These are phyloP conservation scores for Desoria tigrina DNA, from an alignment of 2,888 invertebrate species.

Conservation along the genomic window DNA sequence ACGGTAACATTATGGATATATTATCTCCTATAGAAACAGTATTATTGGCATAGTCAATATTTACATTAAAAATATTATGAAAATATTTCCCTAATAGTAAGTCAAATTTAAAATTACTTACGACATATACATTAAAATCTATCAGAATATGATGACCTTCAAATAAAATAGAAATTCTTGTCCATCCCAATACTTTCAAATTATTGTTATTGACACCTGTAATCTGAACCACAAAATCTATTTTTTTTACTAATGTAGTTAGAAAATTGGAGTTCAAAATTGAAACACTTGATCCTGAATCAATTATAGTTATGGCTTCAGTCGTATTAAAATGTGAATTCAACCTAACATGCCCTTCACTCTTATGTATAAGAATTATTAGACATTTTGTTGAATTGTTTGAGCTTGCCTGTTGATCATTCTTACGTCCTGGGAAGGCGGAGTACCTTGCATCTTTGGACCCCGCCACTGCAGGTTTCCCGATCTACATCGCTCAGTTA, in stretches of 20 bases:
- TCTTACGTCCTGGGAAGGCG: neutral
- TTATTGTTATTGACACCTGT: neutral
- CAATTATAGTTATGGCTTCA: neutral
- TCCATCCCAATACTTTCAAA: neutral
- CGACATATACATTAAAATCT: neutral
- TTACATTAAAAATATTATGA: neutral
- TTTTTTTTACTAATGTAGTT: neutral
- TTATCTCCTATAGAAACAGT: no score
- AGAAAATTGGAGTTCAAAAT: neutral
- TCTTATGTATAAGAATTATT: neutral
- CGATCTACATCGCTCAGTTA: neutral
- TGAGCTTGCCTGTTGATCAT: neutral
- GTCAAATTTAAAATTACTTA: neutral
- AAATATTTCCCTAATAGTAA: neutral
- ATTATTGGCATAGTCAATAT: neutral
- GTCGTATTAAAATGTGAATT: neutral
- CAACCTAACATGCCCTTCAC: neutral
- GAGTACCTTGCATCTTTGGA: neutral
- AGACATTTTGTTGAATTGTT: neutral
- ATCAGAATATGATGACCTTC: neutral
- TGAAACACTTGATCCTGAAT: neutral
- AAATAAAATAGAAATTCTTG: neutral
- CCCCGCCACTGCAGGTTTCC: conserved; percentile 1
- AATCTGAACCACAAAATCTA: neutral
- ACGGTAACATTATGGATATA: no score